Conservation (phyloP, 2,113 vertebrate species). For the Xenopus laevis region DNA sequence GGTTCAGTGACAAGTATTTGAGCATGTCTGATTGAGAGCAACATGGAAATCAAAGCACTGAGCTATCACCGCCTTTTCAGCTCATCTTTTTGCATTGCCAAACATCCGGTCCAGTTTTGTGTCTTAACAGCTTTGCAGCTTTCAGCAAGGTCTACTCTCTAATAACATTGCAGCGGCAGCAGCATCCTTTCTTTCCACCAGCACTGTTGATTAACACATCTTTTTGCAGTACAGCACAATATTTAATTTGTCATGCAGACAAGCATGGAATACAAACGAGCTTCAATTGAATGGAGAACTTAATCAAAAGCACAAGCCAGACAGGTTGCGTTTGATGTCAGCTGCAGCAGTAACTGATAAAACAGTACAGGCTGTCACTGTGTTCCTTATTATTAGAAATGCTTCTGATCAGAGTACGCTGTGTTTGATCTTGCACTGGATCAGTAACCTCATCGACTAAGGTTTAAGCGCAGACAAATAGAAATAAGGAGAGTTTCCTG, state of each 20-base stretch:
- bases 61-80: conserved; percentile 35
- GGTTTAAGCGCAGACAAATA: conserved; percentile 31
- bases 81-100: conserved; percentile 26
- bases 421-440: conserved; percentile 80
- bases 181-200: conserved; percentile 55
- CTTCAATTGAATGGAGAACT: conserved; percentile 55
- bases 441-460: conserved; percentile 58
- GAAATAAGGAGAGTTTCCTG: conserved; percentile 6
- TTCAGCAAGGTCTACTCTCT: conserved; percentile 43
- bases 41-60: conserved; percentile 21
- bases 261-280: conserved; percentile 58
- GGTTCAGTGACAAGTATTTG: conserved; percentile 25
- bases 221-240: conserved; percentile 56
- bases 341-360: conserved; percentile 56
- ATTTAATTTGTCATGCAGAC: conserved; percentile 63
- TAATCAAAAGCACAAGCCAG: conserved; percentile 61
- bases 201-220: conserved; percentile 64
- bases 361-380: conserved; percentile 51
- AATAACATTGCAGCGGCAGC: conserved; percentile 31
- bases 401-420: conserved; percentile 62
- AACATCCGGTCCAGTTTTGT: conserved; percentile 37
- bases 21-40: conserved; percentile 43
- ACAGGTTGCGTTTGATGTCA: conserved; percentile 61
- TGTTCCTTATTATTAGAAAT: conserved; percentile 59
- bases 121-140: conserved; percentile 55